Percentiles rank a stretch among this genome's conserved stretches.
Evolutionary conservation across 2,113 vertebrate species (phyloP).

Genomic region (Eleginops maclovinus): DNA sequence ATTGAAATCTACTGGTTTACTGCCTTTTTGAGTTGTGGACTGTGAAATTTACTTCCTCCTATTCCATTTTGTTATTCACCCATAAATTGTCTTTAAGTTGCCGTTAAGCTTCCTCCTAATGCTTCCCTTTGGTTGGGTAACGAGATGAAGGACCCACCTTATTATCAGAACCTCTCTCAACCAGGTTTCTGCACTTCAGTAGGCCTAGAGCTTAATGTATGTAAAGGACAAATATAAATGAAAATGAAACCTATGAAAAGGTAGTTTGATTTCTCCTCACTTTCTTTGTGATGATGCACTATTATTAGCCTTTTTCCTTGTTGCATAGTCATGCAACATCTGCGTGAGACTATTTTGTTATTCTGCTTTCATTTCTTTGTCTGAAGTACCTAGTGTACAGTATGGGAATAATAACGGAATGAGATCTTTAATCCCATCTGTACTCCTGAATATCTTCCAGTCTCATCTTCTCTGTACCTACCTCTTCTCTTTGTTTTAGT

Average conservation of each 20-base stretch:
- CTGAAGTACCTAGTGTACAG: conserved; percentile 7
- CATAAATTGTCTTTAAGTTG: too few relatives aligned
- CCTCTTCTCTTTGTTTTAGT: background rate
- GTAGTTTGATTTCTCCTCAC: too few relatives aligned
- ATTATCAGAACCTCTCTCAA: too few relatives aligned
- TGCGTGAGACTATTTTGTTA: background rate
- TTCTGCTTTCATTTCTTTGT: background rate
- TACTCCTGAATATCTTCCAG: background rate
- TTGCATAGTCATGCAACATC: conserved; percentile 13
- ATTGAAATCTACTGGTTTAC: too few relatives aligned
- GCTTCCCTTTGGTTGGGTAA: too few relatives aligned
- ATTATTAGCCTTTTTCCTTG: conserved; percentile 4
- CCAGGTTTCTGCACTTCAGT: too few relatives aligned
- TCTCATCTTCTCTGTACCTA: background rate
- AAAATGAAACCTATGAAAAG: background rate
- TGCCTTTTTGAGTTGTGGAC: too few relatives aligned
- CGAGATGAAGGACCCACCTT: too few relatives aligned
- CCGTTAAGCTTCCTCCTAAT: too few relatives aligned
- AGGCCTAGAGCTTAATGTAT: too few relatives aligned
- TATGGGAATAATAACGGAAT: background rate
- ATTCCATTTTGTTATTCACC: too few relatives aligned
- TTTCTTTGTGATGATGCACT: conserved; percentile 5
- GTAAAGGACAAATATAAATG: background rate
- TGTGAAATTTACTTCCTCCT: too few relatives aligned
- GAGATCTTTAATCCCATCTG: background rate